phyloP scores from a whole-genome alignment of 2,113 vertebrate genomes.

The Psephotus haematonotus region DNA sequence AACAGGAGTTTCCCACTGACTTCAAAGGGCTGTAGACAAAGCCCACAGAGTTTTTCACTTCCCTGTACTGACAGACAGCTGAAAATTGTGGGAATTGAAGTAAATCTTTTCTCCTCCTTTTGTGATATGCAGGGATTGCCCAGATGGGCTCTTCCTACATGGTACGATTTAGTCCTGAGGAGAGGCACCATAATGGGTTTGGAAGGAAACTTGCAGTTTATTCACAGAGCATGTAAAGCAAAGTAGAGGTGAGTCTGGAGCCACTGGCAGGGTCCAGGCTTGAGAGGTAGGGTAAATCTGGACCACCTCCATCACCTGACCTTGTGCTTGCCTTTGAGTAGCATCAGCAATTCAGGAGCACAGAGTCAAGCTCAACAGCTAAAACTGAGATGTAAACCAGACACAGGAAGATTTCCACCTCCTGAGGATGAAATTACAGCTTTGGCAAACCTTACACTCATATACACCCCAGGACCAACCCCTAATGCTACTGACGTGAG shows the following conservation, averaged over 20 bases:
- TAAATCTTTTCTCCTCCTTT: not conserved
- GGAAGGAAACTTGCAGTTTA: not conserved
- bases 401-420: not conserved
- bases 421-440: not conserved
- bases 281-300: not conserved
- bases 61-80: not conserved
- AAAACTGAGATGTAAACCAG: not conserved
- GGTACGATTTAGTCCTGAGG: not conserved
- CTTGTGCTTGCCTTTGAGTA: not conserved
- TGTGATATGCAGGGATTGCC: not conserved
- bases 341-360: not conserved
- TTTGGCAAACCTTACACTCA: not conserved
- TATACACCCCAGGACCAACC: not conserved
- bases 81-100: not conserved
- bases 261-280: not conserved
- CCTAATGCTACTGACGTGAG: rapidly evolving
- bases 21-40: conserved; percentile 33
- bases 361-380: not conserved
- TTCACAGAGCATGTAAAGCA: not conserved
- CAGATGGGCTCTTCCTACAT: not conserved
- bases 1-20: conserved; percentile 7
- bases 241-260: not conserved
- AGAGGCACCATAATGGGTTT: not conserved
- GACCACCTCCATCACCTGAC: not conserved
- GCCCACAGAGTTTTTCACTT: not conserved